These are phyloP conservation scores for Anguilla obscura DNA, from an alignment of 2,797 vertebrate species.

Conservation along the genomic window DNA sequence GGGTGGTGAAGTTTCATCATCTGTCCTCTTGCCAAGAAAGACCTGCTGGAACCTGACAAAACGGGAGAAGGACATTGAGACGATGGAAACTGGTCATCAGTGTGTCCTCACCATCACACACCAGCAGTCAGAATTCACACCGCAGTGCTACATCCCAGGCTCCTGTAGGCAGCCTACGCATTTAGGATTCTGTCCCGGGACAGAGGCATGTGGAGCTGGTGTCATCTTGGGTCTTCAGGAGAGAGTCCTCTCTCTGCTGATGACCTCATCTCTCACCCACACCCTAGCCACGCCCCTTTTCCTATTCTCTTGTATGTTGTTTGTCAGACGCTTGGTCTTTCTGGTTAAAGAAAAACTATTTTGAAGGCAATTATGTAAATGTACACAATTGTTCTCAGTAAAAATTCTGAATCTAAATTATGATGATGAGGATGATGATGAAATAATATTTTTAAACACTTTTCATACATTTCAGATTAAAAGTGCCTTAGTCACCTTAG, in stretches of 20 bases:
- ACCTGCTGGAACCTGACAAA: conserved; percentile 1
- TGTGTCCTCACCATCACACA: background rate
- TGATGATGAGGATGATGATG: background rate
- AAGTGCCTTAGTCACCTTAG: too few species aligned
- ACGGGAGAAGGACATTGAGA: background rate
- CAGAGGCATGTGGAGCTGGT: conserved; percentile 3
- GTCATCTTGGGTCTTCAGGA: conserved; percentile 18
- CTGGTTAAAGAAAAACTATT: background rate
- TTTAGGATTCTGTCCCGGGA: background rate
- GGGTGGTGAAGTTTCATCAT: background rate
- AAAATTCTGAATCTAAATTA: background rate
- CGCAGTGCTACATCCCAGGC: background rate
- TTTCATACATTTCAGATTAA: background rate
- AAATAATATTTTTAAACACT: background rate
- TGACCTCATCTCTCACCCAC: conserved; percentile 7
- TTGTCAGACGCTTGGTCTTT: background rate
- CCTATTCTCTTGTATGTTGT: background rate
- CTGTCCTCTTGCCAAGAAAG: background rate
- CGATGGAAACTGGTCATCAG: conserved; percentile 3
- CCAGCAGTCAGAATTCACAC: background rate
- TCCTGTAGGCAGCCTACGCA: background rate
- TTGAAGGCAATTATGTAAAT: background rate
- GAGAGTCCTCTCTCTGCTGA: background rate
- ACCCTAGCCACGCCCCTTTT: background rate
- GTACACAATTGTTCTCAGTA: background rate